Percentiles rank a stretch among this genome's conserved stretches.
Conservation (phyloP, 2,113 vertebrate genomes). For the Rhinichthys klamathensis region DNA sequence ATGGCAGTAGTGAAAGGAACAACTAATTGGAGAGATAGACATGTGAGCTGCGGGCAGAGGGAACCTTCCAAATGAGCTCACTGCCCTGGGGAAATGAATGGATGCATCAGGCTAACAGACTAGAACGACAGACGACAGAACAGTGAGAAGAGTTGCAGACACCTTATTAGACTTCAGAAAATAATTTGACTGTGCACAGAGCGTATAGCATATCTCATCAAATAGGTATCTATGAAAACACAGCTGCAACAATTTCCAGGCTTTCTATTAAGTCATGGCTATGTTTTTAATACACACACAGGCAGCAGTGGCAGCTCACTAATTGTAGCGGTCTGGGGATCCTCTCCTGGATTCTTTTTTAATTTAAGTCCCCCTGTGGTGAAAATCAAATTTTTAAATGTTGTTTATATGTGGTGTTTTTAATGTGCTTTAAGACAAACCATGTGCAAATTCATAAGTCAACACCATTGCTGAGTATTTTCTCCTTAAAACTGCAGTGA, state of each 20-base stretch:
- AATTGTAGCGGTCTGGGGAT: not conserved
- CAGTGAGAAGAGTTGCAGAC: slow-evolving; percentile 16
- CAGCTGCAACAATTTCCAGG: not conserved
- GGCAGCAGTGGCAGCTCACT: not conserved
- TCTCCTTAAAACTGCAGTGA: no score
- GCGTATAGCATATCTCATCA: not conserved
- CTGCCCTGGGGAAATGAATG: slow-evolving; percentile 23
- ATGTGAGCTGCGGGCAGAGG: not conserved
- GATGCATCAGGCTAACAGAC: slow-evolving; percentile 36
- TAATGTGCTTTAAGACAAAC: no score
- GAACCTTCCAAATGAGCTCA: slow-evolving; percentile 45
- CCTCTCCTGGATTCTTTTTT: not conserved
- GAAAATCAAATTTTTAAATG: no score
- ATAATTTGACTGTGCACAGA: not conserved
- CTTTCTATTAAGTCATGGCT: not conserved
- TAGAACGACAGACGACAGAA: slow-evolving; percentile 26
- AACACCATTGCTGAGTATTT: no score
- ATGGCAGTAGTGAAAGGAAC: not conserved
- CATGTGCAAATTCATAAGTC: no score
- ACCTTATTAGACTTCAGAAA: slow-evolving; percentile 40
- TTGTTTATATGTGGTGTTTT: no score
- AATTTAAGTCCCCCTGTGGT: no score
- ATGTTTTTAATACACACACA: not conserved
- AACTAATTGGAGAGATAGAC: slow-evolving; percentile 40
- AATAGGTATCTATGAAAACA: slow-evolving; percentile 3